Conservation (phyloP, 2,113 vertebrate genomes). For the Myanophis thanlyinensis region DNA sequence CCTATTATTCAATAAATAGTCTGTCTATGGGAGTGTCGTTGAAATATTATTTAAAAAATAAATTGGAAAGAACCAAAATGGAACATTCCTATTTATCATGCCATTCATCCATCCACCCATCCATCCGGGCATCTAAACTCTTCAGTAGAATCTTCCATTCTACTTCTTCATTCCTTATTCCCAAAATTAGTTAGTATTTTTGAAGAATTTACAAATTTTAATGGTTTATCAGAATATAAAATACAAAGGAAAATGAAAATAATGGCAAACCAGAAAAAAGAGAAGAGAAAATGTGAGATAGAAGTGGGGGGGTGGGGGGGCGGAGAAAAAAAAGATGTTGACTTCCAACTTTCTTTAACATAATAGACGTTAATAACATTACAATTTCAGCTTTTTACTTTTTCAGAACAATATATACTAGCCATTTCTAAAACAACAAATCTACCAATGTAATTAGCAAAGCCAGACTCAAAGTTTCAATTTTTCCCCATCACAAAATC, state of each 20-base stretch:
- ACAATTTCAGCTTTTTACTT: neutral
- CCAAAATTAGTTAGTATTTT: neutral
- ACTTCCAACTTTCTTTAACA: neutral
- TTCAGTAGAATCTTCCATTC: neutral
- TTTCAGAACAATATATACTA: neutral
- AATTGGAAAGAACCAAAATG: neutral
- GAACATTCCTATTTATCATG: neutral
- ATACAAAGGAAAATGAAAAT: neutral
- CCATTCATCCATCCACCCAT: neutral
- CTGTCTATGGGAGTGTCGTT: neutral
- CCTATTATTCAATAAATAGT: neutral
- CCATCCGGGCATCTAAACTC: neutral
- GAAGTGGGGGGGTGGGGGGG: fast-evolving
- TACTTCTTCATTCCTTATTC: neutral
- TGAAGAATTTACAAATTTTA: neutral
- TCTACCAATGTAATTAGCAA: neutral
- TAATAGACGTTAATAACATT: neutral
- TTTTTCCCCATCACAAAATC: neutral
- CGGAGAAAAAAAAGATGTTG: neutral
- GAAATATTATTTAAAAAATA: neutral
- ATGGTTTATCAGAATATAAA: neutral
- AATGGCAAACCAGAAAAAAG: neutral
- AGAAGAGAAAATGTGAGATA: neutral
- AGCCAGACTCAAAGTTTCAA: neutral
- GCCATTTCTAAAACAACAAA: neutral